These are phyloP conservation scores for Coregonus clupeaformis DNA, from an alignment of 2,113 vertebrate species.

Conservation along the genomic window DNA sequence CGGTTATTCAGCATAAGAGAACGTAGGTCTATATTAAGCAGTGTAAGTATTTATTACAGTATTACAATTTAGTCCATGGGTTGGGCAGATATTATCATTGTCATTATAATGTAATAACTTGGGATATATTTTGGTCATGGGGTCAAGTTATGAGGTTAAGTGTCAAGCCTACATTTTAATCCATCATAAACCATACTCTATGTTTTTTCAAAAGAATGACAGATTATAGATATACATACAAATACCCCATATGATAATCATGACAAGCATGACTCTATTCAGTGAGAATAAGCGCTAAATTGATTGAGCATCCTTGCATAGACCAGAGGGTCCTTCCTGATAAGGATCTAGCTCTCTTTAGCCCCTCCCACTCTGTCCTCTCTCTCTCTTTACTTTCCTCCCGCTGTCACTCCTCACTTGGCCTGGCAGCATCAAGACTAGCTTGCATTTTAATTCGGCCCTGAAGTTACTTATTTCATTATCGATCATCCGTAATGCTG, in stretches of 20 bases:
- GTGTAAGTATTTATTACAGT: background rate
- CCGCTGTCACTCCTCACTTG: conserved; percentile 1
- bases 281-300: no score
- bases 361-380: background rate
- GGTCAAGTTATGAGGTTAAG: background rate
- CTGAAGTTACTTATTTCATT: conserved; percentile 98
- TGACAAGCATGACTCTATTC: no score
- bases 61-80: background rate
- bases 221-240: no score
- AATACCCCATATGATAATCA: no score
- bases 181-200: no score
- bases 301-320: no score
- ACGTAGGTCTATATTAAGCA: background rate
- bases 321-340: no score
- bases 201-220: no score
- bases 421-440: conserved; percentile 80
- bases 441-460: conserved; percentile 98
- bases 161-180: no score
- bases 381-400: background rate
- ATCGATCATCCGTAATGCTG: conserved; percentile 98
- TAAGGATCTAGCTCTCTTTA: no score
- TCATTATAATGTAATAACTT: background rate
- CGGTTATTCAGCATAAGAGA: background rate
- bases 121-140: background rate
- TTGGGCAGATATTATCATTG: background rate